Evolutionary conservation across 1,140 invertebrate genomes (phyloP).

Genomic region (Drosophila serrata): DNA sequence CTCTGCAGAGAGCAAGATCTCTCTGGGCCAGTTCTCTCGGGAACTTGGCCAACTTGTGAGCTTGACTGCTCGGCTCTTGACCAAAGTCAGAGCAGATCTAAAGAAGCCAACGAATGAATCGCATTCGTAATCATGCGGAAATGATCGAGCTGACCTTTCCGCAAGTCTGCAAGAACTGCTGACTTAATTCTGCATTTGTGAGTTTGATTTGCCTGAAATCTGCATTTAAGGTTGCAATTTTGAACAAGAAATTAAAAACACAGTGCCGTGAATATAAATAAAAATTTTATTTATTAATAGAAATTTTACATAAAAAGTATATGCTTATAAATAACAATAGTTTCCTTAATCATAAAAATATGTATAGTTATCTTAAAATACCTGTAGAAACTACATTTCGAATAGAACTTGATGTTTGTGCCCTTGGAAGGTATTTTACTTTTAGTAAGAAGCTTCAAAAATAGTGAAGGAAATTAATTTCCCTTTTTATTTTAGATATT

Average conservation of each 20-base stretch:
- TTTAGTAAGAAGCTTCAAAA: no score
- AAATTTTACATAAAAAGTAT: no score
- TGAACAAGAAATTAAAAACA: neutral
- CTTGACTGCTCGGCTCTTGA: constrained; percentile 24
- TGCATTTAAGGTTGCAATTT: constrained; percentile 41
- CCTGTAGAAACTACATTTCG: no score
- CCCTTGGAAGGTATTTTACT: no score
- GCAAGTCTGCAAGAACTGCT: constrained; percentile 45
- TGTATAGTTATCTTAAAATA: no score
- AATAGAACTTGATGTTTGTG: no score
- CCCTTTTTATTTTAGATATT: no score
- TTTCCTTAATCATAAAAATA: no score
- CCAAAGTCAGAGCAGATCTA: constrained; percentile 19
- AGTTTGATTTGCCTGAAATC: constrained; percentile 3
- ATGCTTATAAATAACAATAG: no score
- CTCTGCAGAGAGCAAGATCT: constrained; percentile 9
- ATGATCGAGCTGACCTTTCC: constrained; percentile 82
- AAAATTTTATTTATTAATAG: no score
- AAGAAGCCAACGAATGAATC: constrained; percentile 52
- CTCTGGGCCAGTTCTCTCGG: constrained; percentile 12
- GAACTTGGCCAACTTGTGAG: constrained; percentile 24
- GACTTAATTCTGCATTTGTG: constrained; percentile 7
- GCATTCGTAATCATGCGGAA: constrained; percentile 83
- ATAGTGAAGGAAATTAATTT: no score
- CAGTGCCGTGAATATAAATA: no score